Evolutionary conservation across 2,797 vertebrate species (phyloP).

Genomic region (Lacerta viridis): DNA sequence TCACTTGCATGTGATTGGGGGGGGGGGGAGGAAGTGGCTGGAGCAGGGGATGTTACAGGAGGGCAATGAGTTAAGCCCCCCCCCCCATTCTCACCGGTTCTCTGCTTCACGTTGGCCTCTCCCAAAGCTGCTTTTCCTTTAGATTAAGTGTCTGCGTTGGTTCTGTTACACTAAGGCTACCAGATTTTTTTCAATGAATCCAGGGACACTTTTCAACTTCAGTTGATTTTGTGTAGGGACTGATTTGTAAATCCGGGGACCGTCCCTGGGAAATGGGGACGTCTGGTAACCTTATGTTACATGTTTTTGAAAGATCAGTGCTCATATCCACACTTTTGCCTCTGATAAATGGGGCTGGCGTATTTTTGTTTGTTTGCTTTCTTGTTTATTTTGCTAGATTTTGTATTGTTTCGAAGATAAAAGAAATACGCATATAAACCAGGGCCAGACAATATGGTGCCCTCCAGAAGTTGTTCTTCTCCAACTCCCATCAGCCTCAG

Average conservation of each 20-base stretch:
- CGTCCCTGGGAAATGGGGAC: too few species aligned
- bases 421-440: not conserved
- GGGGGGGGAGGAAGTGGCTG: not conserved
- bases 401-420: not conserved
- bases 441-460: too few species aligned
- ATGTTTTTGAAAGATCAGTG: not conserved
- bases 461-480: too few species aligned
- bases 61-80: not conserved
- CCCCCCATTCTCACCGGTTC: too few species aligned
- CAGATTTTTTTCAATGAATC: too few species aligned
- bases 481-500: too few species aligned
- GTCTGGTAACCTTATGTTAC: too few species aligned
- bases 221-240: too few species aligned
- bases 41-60: too few species aligned
- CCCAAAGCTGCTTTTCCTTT: not conserved
- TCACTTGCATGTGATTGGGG: not conserved
- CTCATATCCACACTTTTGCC: not conserved
- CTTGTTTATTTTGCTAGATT: not conserved
- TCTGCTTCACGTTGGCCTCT: not conserved
- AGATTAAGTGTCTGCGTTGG: not conserved
- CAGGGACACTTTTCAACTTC: too few species aligned
- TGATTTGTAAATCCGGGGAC: too few species aligned
- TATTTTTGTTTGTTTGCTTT: too few species aligned
- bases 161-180: not conserved
- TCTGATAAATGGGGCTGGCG: not conserved